Conservation (phyloP, 2,113 vertebrate genomes). For the Trematomus loennbergii region DNA sequence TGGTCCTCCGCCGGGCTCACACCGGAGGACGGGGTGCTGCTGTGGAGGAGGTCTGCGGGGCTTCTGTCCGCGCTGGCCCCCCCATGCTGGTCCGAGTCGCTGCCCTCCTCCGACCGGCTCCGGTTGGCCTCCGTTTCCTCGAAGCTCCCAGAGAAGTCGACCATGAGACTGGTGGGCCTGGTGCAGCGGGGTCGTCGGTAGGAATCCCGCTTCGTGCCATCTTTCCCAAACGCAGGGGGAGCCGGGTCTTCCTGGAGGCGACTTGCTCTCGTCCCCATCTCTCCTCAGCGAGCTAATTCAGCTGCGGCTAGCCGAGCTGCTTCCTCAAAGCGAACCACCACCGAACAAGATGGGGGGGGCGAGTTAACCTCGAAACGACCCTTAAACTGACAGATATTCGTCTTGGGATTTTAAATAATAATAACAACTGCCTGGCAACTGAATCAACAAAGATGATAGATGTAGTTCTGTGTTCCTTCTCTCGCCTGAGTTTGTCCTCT, state of each 20-base stretch:
- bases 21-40: constrained; percentile 63
- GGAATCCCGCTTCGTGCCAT: constrained; percentile 80
- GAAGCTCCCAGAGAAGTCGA: constrained; percentile 84
- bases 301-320: constrained; percentile 49
- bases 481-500: constrained; percentile 54
- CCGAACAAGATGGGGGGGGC: constrained; percentile 11
- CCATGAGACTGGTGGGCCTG: constrained; percentile 84
- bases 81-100: constrained; percentile 82
- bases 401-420: not conserved
- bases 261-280: constrained; percentile 85
- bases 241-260: constrained; percentile 83
- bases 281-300: constrained; percentile 49
- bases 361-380: constrained; percentile 55
- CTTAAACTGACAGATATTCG: constrained; percentile 5
- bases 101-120: constrained; percentile 85
- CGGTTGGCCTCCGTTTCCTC: constrained; percentile 82
- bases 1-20: constrained; percentile 68
- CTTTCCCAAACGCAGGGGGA: constrained; percentile 78
- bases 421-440: not conserved
- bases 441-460: accelerated
- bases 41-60: constrained; percentile 72
- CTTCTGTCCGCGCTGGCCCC: constrained; percentile 80
- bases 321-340: constrained; percentile 55
- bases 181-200: constrained; percentile 78
- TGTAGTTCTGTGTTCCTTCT: not conserved